Base-by-base conservation (phyloP, 2,113 vertebrate genomes). In the Plestiodon gilberti region DNA sequence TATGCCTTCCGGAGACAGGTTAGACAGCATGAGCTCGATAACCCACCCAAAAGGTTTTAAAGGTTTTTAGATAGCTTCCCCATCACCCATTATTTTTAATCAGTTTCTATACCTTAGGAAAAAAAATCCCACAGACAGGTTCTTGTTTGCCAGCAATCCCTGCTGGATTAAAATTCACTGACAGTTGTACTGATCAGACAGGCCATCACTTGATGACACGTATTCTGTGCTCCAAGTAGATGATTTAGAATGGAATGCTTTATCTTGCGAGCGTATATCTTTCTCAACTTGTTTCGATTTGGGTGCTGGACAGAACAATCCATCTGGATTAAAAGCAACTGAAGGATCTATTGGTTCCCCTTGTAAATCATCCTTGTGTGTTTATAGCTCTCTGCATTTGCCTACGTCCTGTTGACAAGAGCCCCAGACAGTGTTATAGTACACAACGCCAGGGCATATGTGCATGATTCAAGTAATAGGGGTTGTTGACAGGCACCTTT, bases 281-380 rank as follows among this genome's bases (percentile, higher is more conserved):
- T 80, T 84, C 33, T 38, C 57, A 70, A 55, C 69, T n/a, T 71
- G 57, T 79, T 88, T 78, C 59, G 2, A 84, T 88, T 74, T 75
- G 59, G 28, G 70, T 25, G 20, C 35, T 33, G 70, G 77, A 57
- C 85, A 88, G 70, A 55, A 59, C 76, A 74, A 80, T 84, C 82
- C 57, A 74, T 74, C 67, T 74, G 69, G 67, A 33, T 80, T 84
- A 75, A 75, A 57, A 88, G 52, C 28, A 76, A 28, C 67, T 84
- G 75, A 88, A 80, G 25, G 25, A 25, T 67, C 69, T 33, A 74
- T 81, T 75, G 82, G 48, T 40, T 61, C 33, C 40, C 22, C 38
- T 84, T 79, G 59, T 74, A 79, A 79, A 79, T 73, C n/a, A 65
- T 64, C 33, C 76, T 7, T 65, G 3, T 67, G 6, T 33, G 48